phyloP scores from a whole-genome alignment of 2,888 invertebrate species.

The Diarsia mendica region DNA sequence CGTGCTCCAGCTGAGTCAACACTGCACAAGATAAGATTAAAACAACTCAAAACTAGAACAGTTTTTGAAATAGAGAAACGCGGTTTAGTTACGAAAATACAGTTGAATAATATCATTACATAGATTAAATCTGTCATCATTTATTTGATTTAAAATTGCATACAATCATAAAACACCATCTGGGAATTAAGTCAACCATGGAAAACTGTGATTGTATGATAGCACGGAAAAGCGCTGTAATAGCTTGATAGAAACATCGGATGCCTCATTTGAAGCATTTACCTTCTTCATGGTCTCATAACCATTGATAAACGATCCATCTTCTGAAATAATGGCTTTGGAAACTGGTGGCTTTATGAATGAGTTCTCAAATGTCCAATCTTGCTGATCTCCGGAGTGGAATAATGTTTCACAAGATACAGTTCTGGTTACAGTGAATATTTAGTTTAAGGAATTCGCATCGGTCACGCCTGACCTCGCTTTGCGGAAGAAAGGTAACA shows the following conservation, averaged over 20 bases:
- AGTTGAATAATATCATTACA: slow-evolving; percentile 55
- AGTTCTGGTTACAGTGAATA: slow-evolving; percentile 71
- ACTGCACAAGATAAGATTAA: slow-evolving; percentile 47
- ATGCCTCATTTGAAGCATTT: slow-evolving; percentile 74
- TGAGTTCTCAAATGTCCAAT: slow-evolving; percentile 62
- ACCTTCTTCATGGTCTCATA: slow-evolving; percentile 78
- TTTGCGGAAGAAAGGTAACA: slow-evolving; percentile 86
- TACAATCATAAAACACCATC: slow-evolving; percentile 42
- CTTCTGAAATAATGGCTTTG: slow-evolving; percentile 63
- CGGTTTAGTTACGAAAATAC: slow-evolving; percentile 47
- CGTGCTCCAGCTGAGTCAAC: slow-evolving; percentile 22
- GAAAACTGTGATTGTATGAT: slow-evolving; percentile 64
- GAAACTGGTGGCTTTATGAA: slow-evolving; percentile 62
- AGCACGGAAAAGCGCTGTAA: slow-evolving; percentile 63
- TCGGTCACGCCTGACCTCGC: slow-evolving; percentile 87
- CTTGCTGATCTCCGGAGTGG: slow-evolving; percentile 59
- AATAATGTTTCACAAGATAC: slow-evolving; percentile 60
- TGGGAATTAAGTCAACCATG: slow-evolving; percentile 54
- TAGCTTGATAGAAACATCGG: slow-evolving; percentile 64
- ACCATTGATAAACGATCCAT: slow-evolving; percentile 64
- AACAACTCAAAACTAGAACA: slow-evolving; percentile 52
- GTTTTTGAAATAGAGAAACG: slow-evolving; percentile 59
- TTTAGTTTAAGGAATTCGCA: slow-evolving; percentile 80
- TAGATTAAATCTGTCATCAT: slow-evolving; percentile 49
- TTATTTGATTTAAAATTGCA: slow-evolving; percentile 49